Conservation (phyloP, 1,140 invertebrate species). For the Drosophila sp. region DNA sequence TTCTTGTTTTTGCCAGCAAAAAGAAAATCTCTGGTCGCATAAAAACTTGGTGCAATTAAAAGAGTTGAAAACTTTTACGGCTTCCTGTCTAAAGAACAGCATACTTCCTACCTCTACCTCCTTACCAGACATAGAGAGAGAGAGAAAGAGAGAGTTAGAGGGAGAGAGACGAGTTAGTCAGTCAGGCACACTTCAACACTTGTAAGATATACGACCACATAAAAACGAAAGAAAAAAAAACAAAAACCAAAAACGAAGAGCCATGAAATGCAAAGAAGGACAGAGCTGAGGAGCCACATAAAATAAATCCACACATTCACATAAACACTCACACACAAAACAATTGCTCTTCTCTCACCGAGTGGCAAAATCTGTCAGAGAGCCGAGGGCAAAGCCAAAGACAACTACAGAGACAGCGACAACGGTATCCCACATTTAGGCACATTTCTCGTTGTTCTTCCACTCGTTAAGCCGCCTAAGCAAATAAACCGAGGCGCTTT, state of each 20-base stretch:
- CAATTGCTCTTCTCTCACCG: conserved; percentile 1
- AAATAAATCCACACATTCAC: conserved; percentile 6
- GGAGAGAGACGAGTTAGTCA: background rate
- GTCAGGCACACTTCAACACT: conserved; percentile 66
- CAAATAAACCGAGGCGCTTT: conserved; percentile 69
- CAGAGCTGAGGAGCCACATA: conserved; percentile 29
- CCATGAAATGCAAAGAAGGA: conserved; percentile 55
- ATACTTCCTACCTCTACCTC: background rate
- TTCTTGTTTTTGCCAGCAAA: background rate
- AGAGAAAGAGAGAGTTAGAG: background rate
- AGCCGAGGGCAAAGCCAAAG: background rate
- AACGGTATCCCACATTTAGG: conserved; percentile 22
- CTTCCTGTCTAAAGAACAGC: conserved; percentile 17
- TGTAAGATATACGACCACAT: conserved; percentile 72
- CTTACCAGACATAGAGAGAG: background rate
- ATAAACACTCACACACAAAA: background rate
- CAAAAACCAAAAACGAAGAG: conserved; percentile 4
- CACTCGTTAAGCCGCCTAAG: conserved; percentile 60
- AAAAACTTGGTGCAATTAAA: conserved; percentile 53
- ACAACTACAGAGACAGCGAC: background rate
- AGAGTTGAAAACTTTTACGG: conserved; percentile 46
- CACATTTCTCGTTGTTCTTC: conserved; percentile 7
- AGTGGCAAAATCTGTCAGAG: conserved; percentile 1
- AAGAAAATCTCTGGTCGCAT: conserved; percentile 10
- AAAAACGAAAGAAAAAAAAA: conserved; percentile 36